Conservation (phyloP, 2,113 vertebrate species). For the Polypterus senegalus region DNA sequence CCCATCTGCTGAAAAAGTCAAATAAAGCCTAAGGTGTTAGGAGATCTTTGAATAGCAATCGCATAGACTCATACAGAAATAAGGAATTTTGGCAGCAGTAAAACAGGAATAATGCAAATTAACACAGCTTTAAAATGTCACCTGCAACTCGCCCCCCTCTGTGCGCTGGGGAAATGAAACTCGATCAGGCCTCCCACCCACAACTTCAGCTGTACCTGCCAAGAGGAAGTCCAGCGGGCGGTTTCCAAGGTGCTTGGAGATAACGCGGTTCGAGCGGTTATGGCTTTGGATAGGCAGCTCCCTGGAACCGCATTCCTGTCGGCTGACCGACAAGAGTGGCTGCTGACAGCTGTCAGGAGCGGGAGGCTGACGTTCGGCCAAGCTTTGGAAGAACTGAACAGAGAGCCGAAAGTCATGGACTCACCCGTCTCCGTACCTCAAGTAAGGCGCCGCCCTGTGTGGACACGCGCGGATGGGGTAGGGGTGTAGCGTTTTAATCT, state of each 20-base stretch:
- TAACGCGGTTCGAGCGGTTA: background rate
- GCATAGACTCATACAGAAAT: too few species aligned
- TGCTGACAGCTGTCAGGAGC: background rate
- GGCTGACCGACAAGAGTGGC: conserved; percentile 3
- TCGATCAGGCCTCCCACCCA: background rate
- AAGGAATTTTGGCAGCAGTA: too few species aligned
- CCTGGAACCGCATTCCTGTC: background rate
- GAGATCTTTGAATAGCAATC: too few species aligned
- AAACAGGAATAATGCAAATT: too few species aligned
- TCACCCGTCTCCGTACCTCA: too few species aligned
- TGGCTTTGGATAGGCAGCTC: background rate
- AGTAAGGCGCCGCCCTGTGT: too few species aligned
- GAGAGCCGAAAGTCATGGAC: conserved; percentile 14
- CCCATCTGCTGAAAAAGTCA: too few species aligned
- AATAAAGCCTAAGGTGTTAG: too few species aligned
- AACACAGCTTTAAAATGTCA: background rate
- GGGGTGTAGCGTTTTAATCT: too few species aligned
- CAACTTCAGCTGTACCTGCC: background rate
- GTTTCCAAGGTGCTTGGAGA: conserved; percentile 1
- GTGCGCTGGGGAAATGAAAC: conserved; percentile 4
- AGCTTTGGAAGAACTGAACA: background rate
- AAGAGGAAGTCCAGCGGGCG: conserved; percentile 7
- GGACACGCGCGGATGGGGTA: too few species aligned
- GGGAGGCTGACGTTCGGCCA: conserved; percentile 2
- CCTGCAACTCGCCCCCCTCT: background rate